Base-by-base conservation (phyloP, 92 coral and sea anemone species). In the Phenganax marumi region DNA sequence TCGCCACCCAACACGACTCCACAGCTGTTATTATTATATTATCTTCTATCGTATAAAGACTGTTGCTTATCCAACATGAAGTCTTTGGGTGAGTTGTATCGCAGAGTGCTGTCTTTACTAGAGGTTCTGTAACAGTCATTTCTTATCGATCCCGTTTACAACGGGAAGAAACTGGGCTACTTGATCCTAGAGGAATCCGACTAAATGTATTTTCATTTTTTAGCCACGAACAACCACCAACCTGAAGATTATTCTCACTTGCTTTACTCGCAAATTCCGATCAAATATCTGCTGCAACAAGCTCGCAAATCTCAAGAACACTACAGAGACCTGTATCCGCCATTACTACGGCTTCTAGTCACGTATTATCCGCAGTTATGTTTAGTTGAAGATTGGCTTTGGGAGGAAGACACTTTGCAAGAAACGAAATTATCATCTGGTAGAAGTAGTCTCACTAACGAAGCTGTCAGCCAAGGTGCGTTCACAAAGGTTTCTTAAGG, bases 311-410 rank as follows among this genome's bases (percentile, higher is more conserved):
- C 88, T n/a, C 97, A 88, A 70, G 89, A 85, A 23, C 93, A 93
- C 70, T 91, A 87, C 80, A 87, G 91, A 21, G 97, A 97, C 16
- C 84, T 93, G 52, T 91, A 93, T 21, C 93, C 97, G 14, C 97
- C 97, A 48, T 76, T 93, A 52, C 84, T 93, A 72, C 91, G 95
- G 26, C 92, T 91, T 52, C 84, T 93, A 7, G 91, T 86, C 77
- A 84, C 91, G 0, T 93, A 93, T 70, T 91, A 91, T 71, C 97
- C 97, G 0, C 97, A 93, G 82, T 87, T 93, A 52, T 93, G 97
- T 81, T 90, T 92, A 70, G 97, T 93, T 55, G 97, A 91, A 62
- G 97, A 93, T 70, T 93, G 97, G 97, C 87, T 93, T 46, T 83
- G 84, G 5, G 97, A 93, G 70, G 97, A 93, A 68, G 91, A 93